Base-by-base conservation (phyloP, 1,140 invertebrate species). In the Drosophila sucinea region DNA sequence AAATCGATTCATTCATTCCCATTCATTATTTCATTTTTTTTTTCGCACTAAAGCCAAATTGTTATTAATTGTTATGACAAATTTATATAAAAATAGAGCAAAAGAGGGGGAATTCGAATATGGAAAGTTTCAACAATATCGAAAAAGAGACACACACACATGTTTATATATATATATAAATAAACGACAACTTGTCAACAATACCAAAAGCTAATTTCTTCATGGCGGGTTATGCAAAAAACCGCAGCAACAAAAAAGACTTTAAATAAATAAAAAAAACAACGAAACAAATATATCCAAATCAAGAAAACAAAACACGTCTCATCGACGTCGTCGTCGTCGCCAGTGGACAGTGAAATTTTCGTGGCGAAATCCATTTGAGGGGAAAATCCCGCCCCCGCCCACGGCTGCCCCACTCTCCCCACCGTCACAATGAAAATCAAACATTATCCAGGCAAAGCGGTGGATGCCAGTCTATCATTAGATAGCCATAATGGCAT, bases 381-480 rank as follows among this genome's bases (percentile, higher is more conserved):
- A 51, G 44, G 10, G 25, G 32, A n/a, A 77, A 55, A 41, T n/a
- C 32, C 25, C 41, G 33, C 5, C 17, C 11, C 23, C 44, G 23
- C 7, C 44, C 17, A 11, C 23, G 0, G 0, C 23, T 8, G 3
- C 44, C 1, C 7, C 41, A 0, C 3, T n/a, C 4, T 4, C n/a
- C 10, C 0, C 27, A 10, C 23, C 7, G 38, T 38, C 55, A 58
- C 66, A 77, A 97, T 97, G 96, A 96, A 96, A 93, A 96, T 97
- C 57, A 95, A 96, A 92, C 95, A 95, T 82, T 96, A 96, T 92
- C 96, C 96, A 11, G 96, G 96, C 65, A 95, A 96, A 92, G 96
- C 95, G 47, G 95, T 96, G 84, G 93, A 94, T 61, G 92, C 94
- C 27, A 94, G 93, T 77, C 78, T 94, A 35, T 90, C 93, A 10